These are phyloP conservation scores for Macropus fuliginosus DNA, from an alignment of 2,797 vertebrate genomes.

Conservation along the genomic window DNA sequence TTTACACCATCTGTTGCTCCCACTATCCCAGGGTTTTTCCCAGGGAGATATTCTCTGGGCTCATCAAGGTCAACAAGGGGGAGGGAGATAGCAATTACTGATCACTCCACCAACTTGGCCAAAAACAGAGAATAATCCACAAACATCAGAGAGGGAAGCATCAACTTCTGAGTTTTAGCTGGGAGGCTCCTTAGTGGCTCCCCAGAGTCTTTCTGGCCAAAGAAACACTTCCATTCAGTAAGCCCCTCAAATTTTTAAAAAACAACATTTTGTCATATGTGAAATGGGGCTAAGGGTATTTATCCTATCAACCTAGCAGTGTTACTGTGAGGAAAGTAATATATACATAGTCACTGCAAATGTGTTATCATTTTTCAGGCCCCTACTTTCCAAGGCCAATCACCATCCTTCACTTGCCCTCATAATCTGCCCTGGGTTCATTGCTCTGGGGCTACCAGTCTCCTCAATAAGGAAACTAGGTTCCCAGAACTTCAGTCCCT, in stretches of 20 bases:
- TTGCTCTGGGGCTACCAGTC: neutral
- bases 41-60: too few relatives aligned
- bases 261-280: neutral
- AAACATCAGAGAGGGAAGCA: too few relatives aligned
- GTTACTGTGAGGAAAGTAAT: neutral
- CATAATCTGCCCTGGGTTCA: neutral
- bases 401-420: neutral
- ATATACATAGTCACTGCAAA: neutral
- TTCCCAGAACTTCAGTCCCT: neutral
- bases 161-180: too few relatives aligned
- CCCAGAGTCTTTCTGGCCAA: too few relatives aligned
- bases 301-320: neutral
- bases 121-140: too few relatives aligned
- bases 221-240: too few relatives aligned
- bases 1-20: too few relatives aligned
- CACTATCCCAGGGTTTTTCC: too few relatives aligned
- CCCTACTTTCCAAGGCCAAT: neutral
- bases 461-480: neutral
- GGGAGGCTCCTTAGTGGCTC: too few relatives aligned
- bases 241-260: neutral
- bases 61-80: too few relatives aligned
- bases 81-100: too few relatives aligned
- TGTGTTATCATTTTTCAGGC: neutral
- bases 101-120: too few relatives aligned
- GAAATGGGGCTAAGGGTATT: neutral